These are phyloP conservation scores for Metopolophium dirhodum DNA, from an alignment of 1,140 invertebrate species.

Conservation along the genomic window DNA sequence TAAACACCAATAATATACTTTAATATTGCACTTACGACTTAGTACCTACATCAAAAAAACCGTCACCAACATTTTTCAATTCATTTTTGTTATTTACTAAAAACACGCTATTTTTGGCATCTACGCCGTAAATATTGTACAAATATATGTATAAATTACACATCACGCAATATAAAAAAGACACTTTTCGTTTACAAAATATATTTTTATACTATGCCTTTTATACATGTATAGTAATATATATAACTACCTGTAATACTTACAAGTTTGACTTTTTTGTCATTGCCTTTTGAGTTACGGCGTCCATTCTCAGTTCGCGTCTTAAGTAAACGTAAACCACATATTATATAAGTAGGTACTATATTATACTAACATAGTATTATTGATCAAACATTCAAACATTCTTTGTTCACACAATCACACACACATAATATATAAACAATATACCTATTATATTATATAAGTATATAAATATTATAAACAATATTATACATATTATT, in stretches of 20 bases:
- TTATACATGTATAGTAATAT: not conserved
- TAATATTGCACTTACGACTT: slow-evolving; percentile 14
- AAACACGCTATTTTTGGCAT: slow-evolving; percentile 43
- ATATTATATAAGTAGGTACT: not conserved
- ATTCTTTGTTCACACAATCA: not conserved
- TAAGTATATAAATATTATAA: too few relatives aligned
- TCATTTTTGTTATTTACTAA: slow-evolving; percentile 14
- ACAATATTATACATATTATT: too few relatives aligned
- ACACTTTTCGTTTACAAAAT: not conserved
- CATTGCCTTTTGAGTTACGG: slow-evolving; percentile 25
- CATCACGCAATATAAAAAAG: slow-evolving; percentile 29
- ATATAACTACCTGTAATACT: not conserved
- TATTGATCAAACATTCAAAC: slow-evolving; percentile 39
- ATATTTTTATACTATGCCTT: not conserved
- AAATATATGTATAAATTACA: slow-evolving; percentile 13
- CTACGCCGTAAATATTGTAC: not conserved
- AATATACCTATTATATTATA: not conserved
- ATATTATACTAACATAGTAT: not conserved
- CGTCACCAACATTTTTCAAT: slow-evolving; percentile 16
- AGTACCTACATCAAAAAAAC: not conserved
- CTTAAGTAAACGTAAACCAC: not conserved
- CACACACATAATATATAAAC: too few relatives aligned
- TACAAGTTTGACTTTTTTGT: slow-evolving; percentile 38
- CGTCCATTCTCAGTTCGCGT: not conserved
- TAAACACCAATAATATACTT: slow-evolving; percentile 3